phyloP scores from a whole-genome alignment of 2,797 vertebrate species.

The Peromyscus attwateri region DNA sequence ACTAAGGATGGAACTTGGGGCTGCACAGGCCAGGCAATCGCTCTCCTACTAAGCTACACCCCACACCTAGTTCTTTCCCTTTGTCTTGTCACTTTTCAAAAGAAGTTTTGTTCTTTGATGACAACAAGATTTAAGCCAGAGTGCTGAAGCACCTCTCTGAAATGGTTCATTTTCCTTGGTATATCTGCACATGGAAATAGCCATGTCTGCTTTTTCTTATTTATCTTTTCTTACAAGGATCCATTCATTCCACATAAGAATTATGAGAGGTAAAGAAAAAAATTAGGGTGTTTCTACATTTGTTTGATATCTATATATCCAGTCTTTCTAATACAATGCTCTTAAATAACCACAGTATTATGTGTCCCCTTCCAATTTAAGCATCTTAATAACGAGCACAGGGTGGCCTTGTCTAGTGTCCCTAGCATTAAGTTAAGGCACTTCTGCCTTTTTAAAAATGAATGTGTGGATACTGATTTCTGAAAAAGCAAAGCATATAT shows the following conservation, averaged over 20 bases:
- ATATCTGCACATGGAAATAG: background rate
- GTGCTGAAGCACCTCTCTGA: background rate
- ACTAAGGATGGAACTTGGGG: background rate
- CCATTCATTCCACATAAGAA: background rate
- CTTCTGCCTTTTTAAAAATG: constrained; percentile 28
- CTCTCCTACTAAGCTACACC: background rate
- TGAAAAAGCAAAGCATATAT: constrained; percentile 7
- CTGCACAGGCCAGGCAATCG: too few species aligned
- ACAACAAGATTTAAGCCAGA: background rate
- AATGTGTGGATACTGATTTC: background rate
- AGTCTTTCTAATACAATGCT: background rate
- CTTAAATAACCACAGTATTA: constrained; percentile 7
- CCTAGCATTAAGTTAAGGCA: background rate
- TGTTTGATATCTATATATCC: background rate
- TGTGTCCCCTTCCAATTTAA: constrained; percentile 18
- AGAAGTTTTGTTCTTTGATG: background rate
- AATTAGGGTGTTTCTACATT: background rate
- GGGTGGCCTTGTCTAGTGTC: background rate
- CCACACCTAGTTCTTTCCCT: background rate
- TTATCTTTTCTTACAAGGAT: background rate
- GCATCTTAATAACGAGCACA: background rate
- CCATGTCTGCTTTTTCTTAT: background rate
- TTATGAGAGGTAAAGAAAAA: background rate
- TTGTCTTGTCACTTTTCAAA: background rate
- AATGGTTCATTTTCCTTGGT: background rate